These are phyloP conservation scores for Drosophila vallismaia DNA, from an alignment of 2,888 invertebrate genomes.

Conservation along the genomic window DNA sequence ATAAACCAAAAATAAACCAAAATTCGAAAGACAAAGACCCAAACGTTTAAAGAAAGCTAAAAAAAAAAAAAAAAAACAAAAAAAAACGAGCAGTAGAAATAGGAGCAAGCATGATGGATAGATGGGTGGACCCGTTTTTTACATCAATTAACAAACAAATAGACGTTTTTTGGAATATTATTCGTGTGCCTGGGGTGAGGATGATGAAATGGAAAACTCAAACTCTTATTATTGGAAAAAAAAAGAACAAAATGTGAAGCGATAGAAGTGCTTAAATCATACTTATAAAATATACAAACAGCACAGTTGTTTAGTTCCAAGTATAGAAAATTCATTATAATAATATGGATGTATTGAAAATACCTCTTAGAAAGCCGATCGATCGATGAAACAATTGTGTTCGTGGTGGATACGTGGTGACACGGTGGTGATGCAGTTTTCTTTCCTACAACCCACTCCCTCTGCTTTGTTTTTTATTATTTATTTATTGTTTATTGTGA, in stretches of 20 bases:
- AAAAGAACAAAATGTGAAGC: neutral
- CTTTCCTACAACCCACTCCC: neutral
- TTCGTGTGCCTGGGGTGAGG: too few species aligned
- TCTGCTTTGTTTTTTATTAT: neutral
- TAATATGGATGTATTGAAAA: conserved; percentile 28
- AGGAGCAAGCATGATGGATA: neutral
- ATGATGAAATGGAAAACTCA: too few species aligned
- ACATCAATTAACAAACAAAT: too few species aligned
- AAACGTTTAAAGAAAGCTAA: conserved; percentile 2
- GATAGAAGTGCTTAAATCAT: neutral
- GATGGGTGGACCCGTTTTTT: neutral
- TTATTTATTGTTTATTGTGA: conserved; percentile 3
- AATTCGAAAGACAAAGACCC: neutral
- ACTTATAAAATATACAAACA: neutral
- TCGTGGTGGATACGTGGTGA: conserved; percentile 22
- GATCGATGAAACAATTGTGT: conserved; percentile 75
- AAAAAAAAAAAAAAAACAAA: neutral
- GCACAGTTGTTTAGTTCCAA: neutral
- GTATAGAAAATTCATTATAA: neutral
- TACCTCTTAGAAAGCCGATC: conserved; percentile 67
- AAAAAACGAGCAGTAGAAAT: neutral
- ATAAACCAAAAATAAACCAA: too few species aligned
- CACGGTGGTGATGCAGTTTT: conserved; percentile 25
- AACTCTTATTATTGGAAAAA: too few species aligned
- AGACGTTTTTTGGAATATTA: too few species aligned